phyloP scores from a whole-genome alignment of 2,888 invertebrate genomes.

The Dione juno region DNA sequence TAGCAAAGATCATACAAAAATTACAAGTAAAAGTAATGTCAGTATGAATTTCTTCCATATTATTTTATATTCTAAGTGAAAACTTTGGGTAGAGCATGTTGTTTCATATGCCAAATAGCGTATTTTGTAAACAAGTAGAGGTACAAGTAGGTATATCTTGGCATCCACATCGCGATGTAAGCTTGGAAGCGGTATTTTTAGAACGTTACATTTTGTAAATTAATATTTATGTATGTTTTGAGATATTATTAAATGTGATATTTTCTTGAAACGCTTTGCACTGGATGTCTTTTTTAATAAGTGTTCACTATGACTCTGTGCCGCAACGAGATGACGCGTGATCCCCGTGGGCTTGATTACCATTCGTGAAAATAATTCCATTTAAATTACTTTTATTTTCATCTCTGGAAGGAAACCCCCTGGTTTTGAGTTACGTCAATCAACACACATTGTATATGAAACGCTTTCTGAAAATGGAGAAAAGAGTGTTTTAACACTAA shows the following conservation, averaged over 20 bases:
- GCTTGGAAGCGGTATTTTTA: background rate
- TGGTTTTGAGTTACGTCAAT: too few species aligned
- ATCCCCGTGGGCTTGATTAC: too few species aligned
- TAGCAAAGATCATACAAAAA: too few species aligned
- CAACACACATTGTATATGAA: too few species aligned
- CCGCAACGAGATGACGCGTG: too few species aligned
- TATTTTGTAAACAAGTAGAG: slow-evolving; percentile 5
- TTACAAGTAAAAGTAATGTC: background rate
- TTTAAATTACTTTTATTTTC: too few species aligned
- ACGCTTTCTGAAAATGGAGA: too few species aligned
- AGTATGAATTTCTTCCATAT: background rate
- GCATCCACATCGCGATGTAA: background rate
- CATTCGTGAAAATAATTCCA: too few species aligned
- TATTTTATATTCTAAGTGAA: slow-evolving; percentile 1
- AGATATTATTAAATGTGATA: background rate
- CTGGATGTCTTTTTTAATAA: background rate
- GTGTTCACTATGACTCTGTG: background rate
- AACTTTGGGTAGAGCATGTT: background rate
- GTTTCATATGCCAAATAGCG: slow-evolving; percentile 20
- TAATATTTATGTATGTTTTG: background rate
- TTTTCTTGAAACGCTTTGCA: background rate
- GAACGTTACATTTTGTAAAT: slow-evolving; percentile 9
- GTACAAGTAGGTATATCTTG: background rate
- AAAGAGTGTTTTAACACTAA: too few species aligned
- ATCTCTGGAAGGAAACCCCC: too few species aligned